These are phyloP conservation scores for Protobothrops mucrosquamatus DNA, from an alignment of 2,113 vertebrate genomes.

Conservation along the genomic window DNA sequence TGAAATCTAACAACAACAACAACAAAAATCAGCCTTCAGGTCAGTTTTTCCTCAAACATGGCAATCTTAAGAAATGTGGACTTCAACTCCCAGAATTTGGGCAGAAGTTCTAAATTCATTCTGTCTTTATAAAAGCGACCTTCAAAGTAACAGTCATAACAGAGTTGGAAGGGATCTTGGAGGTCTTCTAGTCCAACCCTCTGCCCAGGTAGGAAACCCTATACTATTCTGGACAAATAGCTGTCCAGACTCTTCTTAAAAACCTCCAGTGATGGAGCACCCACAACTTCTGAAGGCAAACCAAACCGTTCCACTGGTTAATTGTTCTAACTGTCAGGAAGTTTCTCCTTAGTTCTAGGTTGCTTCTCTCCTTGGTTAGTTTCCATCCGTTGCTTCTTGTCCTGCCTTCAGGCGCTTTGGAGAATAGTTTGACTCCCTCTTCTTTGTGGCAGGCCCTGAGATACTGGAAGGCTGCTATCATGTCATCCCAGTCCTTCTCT, in stretches of 20 bases:
- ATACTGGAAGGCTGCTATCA: too few species aligned
- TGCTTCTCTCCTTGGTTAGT: too few species aligned
- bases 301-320: accelerated
- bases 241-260: neutral
- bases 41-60: neutral
- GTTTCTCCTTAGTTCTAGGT: too few species aligned
- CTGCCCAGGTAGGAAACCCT: too few species aligned
- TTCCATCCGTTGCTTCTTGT: too few species aligned
- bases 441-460: too few species aligned
- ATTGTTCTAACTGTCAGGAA: neutral
- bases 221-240: neutral
- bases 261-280: neutral
- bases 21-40: neutral
- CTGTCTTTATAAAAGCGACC: neutral
- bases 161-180: neutral
- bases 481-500: too few species aligned
- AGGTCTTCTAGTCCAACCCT: neutral
- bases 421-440: too few species aligned
- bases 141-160: neutral
- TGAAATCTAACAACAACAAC: too few species aligned
- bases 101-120: neutral
- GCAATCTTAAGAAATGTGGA: neutral
- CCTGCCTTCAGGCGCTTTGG: too few species aligned
- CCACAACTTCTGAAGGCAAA: neutral
- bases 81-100: neutral